Percentiles rank a stretch among this genome's conserved stretches.
Conservation (phyloP, 2,888 invertebrate genomes). For the Agriopis marginaria region DNA sequence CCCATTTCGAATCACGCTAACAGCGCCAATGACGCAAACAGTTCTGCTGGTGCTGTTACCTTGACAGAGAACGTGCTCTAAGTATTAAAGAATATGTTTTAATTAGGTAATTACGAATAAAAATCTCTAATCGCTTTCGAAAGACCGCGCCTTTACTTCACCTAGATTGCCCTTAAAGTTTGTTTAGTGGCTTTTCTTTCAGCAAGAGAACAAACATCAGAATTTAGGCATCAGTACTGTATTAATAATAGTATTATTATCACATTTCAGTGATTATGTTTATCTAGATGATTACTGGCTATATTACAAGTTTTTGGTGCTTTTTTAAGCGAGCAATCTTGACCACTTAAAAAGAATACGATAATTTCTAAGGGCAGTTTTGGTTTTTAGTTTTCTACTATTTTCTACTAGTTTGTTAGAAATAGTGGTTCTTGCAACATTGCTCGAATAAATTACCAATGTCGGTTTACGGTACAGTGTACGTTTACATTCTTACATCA, state of each 20-base stretch:
- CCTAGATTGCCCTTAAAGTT: background rate
- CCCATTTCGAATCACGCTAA: too few relatives aligned
- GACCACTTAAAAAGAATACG: background rate
- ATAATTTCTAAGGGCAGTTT: conserved; percentile 8
- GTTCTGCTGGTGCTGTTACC: too few relatives aligned
- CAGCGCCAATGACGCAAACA: too few relatives aligned
- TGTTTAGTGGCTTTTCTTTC: conserved; percentile 11
- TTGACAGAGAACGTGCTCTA: too few relatives aligned
- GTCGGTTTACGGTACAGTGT: conserved; percentile 23
- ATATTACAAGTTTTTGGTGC: conserved; percentile 51
- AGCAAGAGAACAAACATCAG: conserved; percentile 38
- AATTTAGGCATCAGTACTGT: conserved; percentile 19
- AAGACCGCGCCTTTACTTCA: background rate
- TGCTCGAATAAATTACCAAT: conserved; percentile 19
- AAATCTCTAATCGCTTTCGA: background rate
- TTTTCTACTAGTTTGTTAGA: background rate
- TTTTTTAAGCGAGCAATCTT: conserved; percentile 32
- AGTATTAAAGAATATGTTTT: too few relatives aligned
- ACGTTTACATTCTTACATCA: conserved; percentile 33
- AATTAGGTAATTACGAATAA: background rate
- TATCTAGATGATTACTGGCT: conserved; percentile 58
- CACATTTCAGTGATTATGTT: conserved; percentile 70
- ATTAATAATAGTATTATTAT: conserved; percentile 56
- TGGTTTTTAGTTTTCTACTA: background rate
- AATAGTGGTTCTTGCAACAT: conserved; percentile 14